phyloP scores from a whole-genome alignment of 2,888 invertebrate genomes.

The Cheilosia urbana region DNA sequence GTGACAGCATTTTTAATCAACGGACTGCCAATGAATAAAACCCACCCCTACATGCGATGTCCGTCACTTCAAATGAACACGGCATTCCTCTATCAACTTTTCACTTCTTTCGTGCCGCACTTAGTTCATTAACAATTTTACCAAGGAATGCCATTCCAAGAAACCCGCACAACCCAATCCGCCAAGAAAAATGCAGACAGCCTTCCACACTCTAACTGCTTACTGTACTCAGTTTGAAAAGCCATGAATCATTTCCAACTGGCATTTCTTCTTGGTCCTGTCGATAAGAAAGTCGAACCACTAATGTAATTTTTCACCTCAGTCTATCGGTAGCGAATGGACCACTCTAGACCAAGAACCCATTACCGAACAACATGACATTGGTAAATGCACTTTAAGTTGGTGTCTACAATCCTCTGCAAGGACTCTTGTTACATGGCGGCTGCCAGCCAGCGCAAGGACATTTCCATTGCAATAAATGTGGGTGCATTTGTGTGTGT shows the following conservation, averaged over 20 bases:
- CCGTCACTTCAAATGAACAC: conserved; percentile 40
- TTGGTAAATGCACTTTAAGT: conserved; percentile 68
- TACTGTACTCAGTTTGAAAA: conserved; percentile 9
- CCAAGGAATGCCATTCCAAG: conserved; percentile 4
- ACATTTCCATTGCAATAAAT: conserved; percentile 21
- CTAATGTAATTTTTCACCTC: conserved; percentile 62
- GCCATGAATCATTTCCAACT: conserved; percentile 65
- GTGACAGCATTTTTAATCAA: not conserved
- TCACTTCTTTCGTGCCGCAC: conserved; percentile 13
- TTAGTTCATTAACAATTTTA: conserved; percentile 24
- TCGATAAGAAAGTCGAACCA: conserved; percentile 47
- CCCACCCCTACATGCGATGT: conserved; percentile 1
- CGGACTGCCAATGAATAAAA: not conserved
- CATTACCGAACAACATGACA: conserved; percentile 61
- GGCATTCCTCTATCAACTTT: conserved; percentile 30
- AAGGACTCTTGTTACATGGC: not conserved
- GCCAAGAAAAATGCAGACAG: conserved; percentile 37
- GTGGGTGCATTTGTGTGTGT: too few species aligned
- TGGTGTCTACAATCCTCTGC: conserved; percentile 33
- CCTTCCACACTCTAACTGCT: conserved; percentile 1
- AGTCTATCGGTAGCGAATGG: conserved; percentile 21
- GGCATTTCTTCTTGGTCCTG: conserved; percentile 44
- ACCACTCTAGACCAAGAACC: conserved; percentile 51
- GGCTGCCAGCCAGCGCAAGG: conserved; percentile 14
- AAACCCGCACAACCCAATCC: conserved; percentile 10